phyloP scores from a whole-genome alignment of 2,888 invertebrate genomes.

The Dysmachus trigonus region DNA sequence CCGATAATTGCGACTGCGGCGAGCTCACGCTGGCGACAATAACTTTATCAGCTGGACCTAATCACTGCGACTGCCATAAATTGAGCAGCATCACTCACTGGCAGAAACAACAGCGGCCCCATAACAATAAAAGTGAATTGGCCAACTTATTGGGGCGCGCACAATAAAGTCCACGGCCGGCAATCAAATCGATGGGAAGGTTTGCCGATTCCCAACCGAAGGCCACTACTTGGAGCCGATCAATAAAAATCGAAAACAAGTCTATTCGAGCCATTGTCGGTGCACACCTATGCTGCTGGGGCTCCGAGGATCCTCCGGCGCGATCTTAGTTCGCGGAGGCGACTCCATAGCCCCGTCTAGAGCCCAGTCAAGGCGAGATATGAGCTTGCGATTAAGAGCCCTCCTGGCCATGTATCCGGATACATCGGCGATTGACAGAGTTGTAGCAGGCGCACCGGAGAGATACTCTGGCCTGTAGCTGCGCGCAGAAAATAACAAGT shows the following conservation, averaged over 20 bases:
- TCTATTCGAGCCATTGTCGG: constrained; percentile 27
- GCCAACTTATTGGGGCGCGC: constrained; percentile 48
- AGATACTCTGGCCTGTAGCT: neutral
- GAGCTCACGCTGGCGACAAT: constrained; percentile 29
- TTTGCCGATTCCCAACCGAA: constrained; percentile 31
- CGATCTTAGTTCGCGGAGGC: neutral
- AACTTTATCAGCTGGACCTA: constrained; percentile 39
- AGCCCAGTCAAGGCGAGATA: constrained; percentile 4
- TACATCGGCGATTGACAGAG: constrained; percentile 18
- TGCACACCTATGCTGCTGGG: constrained; percentile 2
- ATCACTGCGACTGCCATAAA: constrained; percentile 39
- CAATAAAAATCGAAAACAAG: constrained; percentile 40
- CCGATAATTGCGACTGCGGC: constrained; percentile 7
- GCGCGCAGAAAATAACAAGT: constrained; percentile 26
- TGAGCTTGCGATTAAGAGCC: constrained; percentile 23
- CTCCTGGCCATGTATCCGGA: constrained; percentile 4
- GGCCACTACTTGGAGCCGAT: constrained; percentile 18
- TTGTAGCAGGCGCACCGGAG: neutral
- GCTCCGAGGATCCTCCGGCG: neutral
- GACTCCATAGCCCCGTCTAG: neutral
- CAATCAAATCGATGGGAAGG: constrained; percentile 29
- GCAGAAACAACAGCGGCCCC: constrained; percentile 28
- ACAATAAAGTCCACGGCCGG: constrained; percentile 30
- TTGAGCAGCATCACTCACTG: constrained; percentile 31
- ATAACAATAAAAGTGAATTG: constrained; percentile 53